Conservation (phyloP, 2,888 invertebrate species). For the Dysmachus trigonus region DNA sequence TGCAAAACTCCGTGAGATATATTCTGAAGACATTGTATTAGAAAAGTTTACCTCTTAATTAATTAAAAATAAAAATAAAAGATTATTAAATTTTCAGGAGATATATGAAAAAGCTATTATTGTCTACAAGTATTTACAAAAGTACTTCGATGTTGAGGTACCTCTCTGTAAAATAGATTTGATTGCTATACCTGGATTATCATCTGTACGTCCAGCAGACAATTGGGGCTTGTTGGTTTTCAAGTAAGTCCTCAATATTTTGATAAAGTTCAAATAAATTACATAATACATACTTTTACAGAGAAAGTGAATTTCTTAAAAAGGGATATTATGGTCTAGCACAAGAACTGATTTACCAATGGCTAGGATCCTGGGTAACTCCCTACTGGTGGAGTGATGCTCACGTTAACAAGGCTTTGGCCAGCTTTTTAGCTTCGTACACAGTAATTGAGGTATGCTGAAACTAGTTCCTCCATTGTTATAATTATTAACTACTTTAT, state of each 20-base stretch:
- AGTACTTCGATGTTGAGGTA: constrained; percentile 73
- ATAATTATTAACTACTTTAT: too few species aligned
- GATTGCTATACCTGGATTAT: constrained; percentile 77
- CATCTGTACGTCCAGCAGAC: constrained; percentile 77
- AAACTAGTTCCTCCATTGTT: not conserved
- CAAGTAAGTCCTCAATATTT: constrained; percentile 68
- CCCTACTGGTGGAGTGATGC: constrained; percentile 83
- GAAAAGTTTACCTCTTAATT: too few species aligned
- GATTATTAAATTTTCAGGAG: constrained; percentile 63
- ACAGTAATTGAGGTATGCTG: constrained; percentile 72
- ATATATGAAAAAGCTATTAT: constrained; percentile 69
- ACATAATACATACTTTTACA: constrained; percentile 58
- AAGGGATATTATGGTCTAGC: constrained; percentile 73
- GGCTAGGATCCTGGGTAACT: constrained; percentile 79
- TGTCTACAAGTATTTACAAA: constrained; percentile 70
- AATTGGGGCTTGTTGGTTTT: constrained; percentile 83
- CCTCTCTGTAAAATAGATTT: constrained; percentile 76
- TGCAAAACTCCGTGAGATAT: too few species aligned
- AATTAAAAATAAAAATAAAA: too few species aligned
- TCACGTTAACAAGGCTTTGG: constrained; percentile 79
- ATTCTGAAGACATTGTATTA: too few species aligned
- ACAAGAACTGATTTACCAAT: constrained; percentile 81
- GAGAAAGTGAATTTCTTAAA: constrained; percentile 77
- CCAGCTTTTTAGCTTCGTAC: constrained; percentile 78
- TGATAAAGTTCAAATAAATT: not conserved